Evolutionary conservation across 2,888 invertebrate species (phyloP).

Genomic region (Leptura quadrifasciata): DNA sequence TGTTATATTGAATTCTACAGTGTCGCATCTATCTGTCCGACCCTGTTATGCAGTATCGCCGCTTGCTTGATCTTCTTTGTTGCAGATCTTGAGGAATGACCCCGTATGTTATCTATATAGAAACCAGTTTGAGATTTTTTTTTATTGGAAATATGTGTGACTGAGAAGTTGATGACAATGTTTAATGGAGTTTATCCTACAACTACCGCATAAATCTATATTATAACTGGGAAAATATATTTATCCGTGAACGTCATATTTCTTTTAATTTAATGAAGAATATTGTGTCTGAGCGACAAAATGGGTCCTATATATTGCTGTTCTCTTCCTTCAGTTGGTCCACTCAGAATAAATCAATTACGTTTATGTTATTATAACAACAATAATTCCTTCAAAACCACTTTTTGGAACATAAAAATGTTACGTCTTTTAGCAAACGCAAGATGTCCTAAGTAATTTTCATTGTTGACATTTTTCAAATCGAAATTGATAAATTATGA

Average conservation of each 20-base stretch:
- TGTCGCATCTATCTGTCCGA: background rate
- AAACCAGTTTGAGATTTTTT: conserved; percentile 47
- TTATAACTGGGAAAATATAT: background rate
- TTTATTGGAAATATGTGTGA: conserved; percentile 46
- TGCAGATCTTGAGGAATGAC: conserved; percentile 46
- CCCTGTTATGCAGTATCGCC: background rate
- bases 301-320: too few relatives aligned
- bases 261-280: background rate
- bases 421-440: too few relatives aligned
- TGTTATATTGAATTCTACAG: too few relatives aligned
- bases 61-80: conserved; percentile 35
- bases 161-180: conserved; percentile 43
- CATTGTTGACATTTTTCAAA: too few relatives aligned
- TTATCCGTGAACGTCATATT: background rate
- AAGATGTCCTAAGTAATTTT: too few relatives aligned
- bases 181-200: conserved; percentile 27
- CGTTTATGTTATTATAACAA: too few relatives aligned
- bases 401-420: too few relatives aligned
- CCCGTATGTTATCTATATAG: conserved; percentile 42
- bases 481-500: too few relatives aligned
- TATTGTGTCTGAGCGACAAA: too few relatives aligned
- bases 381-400: too few relatives aligned
- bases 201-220: background rate
- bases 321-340: too few relatives aligned
- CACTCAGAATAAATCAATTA: too few relatives aligned